Conservation (phyloP, 2,113 vertebrate genomes). For the Heptranchias perlo region DNA sequence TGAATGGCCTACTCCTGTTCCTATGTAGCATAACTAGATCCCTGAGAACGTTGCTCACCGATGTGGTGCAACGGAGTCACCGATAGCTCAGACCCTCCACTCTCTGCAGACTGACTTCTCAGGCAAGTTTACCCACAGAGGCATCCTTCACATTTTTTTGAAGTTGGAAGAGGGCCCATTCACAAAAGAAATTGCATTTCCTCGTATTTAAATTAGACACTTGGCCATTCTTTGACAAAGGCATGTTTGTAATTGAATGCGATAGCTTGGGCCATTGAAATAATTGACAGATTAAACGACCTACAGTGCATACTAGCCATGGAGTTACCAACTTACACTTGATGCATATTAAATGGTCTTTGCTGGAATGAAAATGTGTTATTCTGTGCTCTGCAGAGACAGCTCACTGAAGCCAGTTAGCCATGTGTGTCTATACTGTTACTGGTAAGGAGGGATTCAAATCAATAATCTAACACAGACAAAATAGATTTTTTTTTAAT, state of each 20-base stretch:
- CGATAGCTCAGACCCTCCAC: not conserved
- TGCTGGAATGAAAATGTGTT: not conserved
- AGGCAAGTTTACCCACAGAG: not conserved
- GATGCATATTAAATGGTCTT: not conserved
- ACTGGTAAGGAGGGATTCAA: not conserved
- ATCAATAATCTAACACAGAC: not conserved
- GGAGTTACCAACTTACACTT: not conserved
- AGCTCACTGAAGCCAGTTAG: not conserved
- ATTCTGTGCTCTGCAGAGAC: not conserved
- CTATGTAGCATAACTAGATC: not conserved
- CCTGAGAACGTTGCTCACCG: too few species aligned
- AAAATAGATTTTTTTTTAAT: not conserved
- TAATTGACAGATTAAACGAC: not conserved
- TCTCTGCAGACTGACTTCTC: not conserved
- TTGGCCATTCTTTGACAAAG: not conserved
- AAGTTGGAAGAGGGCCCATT: not conserved
- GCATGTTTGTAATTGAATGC: not conserved
- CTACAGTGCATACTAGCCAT: not conserved
- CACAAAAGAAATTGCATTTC: not conserved
- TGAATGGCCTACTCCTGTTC: not conserved
- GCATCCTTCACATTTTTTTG: not conserved
- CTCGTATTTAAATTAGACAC: not conserved
- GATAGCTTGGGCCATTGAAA: not conserved
- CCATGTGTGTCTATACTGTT: not conserved
- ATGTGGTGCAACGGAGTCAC: too few species aligned